phyloP scores from a whole-genome alignment of 2,888 invertebrate species.

The Cryptus armator region DNA sequence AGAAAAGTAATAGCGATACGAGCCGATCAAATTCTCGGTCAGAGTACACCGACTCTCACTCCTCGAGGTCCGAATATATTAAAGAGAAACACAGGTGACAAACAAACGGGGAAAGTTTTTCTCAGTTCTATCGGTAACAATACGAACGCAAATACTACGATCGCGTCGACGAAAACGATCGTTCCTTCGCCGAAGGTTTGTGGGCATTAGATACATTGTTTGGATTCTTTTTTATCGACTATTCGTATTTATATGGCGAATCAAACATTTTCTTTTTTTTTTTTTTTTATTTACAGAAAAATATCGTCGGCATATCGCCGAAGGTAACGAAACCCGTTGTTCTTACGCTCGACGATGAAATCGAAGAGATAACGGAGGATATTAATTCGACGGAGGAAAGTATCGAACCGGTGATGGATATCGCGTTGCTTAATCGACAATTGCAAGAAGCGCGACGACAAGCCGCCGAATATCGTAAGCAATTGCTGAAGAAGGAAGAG shows the following conservation, averaged over 20 bases:
- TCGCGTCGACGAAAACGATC: slow-evolving; percentile 77
- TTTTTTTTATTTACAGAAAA: slow-evolving; percentile 73
- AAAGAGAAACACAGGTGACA: slow-evolving; percentile 78
- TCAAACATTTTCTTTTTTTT: neutral
- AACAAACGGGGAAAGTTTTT: slow-evolving; percentile 79
- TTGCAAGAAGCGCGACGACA: slow-evolving; percentile 82
- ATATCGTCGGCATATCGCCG: slow-evolving; percentile 71
- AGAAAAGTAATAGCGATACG: slow-evolving; percentile 87
- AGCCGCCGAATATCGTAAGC: slow-evolving; percentile 83
- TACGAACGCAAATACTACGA: slow-evolving; percentile 74
- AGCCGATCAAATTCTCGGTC: slow-evolving; percentile 86
- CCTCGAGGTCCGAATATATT: slow-evolving; percentile 83
- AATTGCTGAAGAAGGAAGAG: slow-evolving; percentile 82
- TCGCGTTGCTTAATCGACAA: slow-evolving; percentile 82
- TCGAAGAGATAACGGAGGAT: slow-evolving; percentile 84
- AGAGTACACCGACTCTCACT: slow-evolving; percentile 75
- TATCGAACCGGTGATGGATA: slow-evolving; percentile 77
- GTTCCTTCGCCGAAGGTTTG: slow-evolving; percentile 75
- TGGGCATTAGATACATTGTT: neutral
- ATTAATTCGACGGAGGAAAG: slow-evolving; percentile 85
- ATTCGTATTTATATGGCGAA: slow-evolving; percentile 17
- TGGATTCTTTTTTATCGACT: slow-evolving; percentile 1
- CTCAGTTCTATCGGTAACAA: slow-evolving; percentile 79
- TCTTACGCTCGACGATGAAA: slow-evolving; percentile 81
- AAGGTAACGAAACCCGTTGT: slow-evolving; percentile 78